Evolutionary conservation across 2,113 vertebrate genomes (phyloP), one percentile per base, ranked within the genome.

Genomic region (Percina caprodes): DNA sequence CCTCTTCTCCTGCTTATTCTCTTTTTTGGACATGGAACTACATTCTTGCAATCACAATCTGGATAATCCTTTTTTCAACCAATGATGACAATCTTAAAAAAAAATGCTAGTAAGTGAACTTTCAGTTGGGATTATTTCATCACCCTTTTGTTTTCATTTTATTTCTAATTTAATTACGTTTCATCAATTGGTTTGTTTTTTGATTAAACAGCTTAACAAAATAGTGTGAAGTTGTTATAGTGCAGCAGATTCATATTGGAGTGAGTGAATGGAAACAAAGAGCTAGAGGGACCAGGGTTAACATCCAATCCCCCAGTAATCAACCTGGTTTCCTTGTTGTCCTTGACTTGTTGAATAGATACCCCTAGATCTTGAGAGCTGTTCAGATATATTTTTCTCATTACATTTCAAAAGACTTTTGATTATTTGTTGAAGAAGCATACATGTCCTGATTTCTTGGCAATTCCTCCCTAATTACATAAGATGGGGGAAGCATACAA

Each of bases 381-480:
- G 62, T 78, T 69, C 45, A 69, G 85, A 59, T 72, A 73, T 26
- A 55, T 83, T 75, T 74, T 52, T 80, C 55, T 90, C 69, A 79
- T 85, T 84, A 79, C 58, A 78, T 85, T 88, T 86, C 73, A 83
- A 85, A 86, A 78, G 51, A 82, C 61, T 79, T 91, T 87, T 87
- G 81, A 90, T 89, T 87, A 88, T 88, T 30, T 77, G 59, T 55
- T 39, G 67, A 79, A 68, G 84, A 90, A 84, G 69, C 83, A 88
- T 84, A 81, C 72, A 52, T 72, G 73, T 85, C 68, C 78, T 67
- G 63, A 78, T 90, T 88, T 88, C 74, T 81, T 80, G 79, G 85
- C 77, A 86, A 91, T 90, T 81, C 88, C 63, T 81, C 68, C 42
- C 46, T 88, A 88, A 92, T 90, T 87, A 75, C 54, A 60, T 77